Evolutionary conservation across 2,797 vertebrate species (phyloP).

Genomic region (Pseudochirops cupreus): DNA sequence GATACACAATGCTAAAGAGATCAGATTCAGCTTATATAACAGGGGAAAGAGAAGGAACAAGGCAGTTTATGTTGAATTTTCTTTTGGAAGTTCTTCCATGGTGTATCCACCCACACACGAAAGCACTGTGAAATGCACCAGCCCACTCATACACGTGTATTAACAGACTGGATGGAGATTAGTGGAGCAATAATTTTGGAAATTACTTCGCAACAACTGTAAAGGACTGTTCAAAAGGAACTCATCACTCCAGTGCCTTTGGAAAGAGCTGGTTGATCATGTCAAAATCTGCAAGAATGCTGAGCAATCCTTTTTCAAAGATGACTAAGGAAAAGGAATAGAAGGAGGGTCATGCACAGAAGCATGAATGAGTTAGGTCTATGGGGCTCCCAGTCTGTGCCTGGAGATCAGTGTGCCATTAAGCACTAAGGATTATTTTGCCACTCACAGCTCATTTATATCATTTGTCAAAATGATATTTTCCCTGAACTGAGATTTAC

Average conservation of each 20-base stretch:
- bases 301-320: background rate
- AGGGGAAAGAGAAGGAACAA: background rate
- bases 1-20: background rate
- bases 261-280: background rate
- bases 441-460: background rate
- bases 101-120: background rate
- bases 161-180: background rate
- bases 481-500: background rate
- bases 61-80: background rate
- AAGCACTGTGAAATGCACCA: background rate
- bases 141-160: background rate
- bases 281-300: background rate
- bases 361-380: background rate
- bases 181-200: background rate
- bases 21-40: conserved; percentile 45
- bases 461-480: background rate
- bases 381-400: background rate
- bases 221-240: background rate
- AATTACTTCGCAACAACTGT: background rate
- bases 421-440: background rate
- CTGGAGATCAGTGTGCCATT: background rate
- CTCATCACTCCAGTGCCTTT: background rate
- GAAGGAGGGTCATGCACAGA: background rate
- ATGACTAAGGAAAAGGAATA: background rate
- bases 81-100: background rate